Conservation (phyloP, 2,797 vertebrate genomes). For the Brotogeris chrysoptera region DNA sequence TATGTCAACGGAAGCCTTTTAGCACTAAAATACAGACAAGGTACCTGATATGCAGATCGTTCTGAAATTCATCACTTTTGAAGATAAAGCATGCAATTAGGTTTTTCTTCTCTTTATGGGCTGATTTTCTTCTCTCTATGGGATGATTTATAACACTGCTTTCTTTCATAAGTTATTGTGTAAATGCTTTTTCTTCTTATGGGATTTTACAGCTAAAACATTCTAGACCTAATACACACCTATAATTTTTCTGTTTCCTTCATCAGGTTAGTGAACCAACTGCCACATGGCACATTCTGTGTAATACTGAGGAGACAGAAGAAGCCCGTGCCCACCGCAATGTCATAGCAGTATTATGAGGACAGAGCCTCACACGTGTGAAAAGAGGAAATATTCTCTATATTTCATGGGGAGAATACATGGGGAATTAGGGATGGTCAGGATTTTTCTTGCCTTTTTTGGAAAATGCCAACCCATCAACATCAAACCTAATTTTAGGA, state of each 20-base stretch:
- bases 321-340: background rate
- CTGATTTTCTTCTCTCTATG: slow-evolving; percentile 20
- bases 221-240: background rate
- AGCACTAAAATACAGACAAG: slow-evolving; percentile 28
- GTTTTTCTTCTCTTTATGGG: slow-evolving; percentile 21
- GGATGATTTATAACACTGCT: slow-evolving; percentile 15
- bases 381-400: background rate
- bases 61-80: slow-evolving; percentile 45
- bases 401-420: background rate
- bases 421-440: background rate
- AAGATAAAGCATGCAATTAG: slow-evolving; percentile 55
- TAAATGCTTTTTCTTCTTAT: background rate
- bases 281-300: background rate
- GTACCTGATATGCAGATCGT: slow-evolving; percentile 33
- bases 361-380: accelerated
- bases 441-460: background rate
- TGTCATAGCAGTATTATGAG: background rate
- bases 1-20: slow-evolving; percentile 45
- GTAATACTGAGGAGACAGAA: background rate
- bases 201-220: background rate
- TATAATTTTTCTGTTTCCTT: background rate
- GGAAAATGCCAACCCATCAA: background rate
- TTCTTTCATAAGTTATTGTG: background rate
- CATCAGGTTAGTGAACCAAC: background rate
- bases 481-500: background rate